Base-by-base conservation (phyloP, 2,113 vertebrate species). In the Coreoperca whiteheadi region DNA sequence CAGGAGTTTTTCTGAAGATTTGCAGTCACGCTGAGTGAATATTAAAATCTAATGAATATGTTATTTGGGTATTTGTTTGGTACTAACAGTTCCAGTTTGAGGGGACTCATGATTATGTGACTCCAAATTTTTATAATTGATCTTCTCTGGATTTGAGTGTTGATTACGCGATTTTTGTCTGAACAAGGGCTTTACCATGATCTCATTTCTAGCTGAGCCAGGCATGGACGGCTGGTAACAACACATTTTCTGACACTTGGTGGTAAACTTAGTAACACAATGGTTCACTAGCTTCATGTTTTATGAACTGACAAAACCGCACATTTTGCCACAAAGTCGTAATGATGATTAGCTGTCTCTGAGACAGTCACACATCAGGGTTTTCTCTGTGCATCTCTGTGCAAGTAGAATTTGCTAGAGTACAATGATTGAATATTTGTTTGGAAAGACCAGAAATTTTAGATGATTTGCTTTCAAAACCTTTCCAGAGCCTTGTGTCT, bases 151-250 rank as follows among this genome's bases (percentile, higher is more conserved):
- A 74, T 85, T 83, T 64, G 21, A 86, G 41, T 41, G 46, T 57
- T 67, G 67, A 64, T 84, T 39, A 64, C 65, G 30, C 4, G 8
- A 79, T 88, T 84, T 81, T 72, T 74, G 70, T 84, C 70, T 75
- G 82, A 85, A 73, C 64, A 57, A 67, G 48, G 83, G 82, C 63
- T 76, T 84, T 66, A 39, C 69, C 21, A 67, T 73, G 69, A 92
- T 90, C 77, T 86, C 61, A 87, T 82, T 90, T 89, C 81, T 77
- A 87, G 85, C 83, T 76, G 86, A 78, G 81, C 77, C 72, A 51
- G 18, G 61, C 59, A 74, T n/a, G 86, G 68, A 50, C 1, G 79
- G 39, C 68, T 78, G 83, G 70, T 61, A 77, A 39, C 87, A 80
- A 79, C 82, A 77, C 72, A 79, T 87, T 78, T 79, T 56, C 88